Percentiles rank a stretch among this genome's conserved stretches.
Evolutionary conservation across 2,113 vertebrate species (phyloP).

Genomic region (Echinops telfairi): DNA sequence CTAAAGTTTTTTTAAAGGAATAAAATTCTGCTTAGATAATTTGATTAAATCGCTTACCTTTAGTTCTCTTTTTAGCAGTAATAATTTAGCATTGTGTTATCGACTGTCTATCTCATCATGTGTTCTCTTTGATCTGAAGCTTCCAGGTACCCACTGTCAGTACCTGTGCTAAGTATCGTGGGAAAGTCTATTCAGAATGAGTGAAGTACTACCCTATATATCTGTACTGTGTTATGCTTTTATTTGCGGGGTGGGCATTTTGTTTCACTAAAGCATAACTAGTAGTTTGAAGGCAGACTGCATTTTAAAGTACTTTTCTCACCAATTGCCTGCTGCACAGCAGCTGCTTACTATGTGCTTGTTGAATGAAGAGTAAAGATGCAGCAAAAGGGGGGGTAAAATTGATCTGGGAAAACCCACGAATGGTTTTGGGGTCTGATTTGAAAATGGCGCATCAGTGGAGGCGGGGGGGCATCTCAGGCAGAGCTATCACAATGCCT

Average conservation of each 20-base stretch:
- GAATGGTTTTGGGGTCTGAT: neutral
- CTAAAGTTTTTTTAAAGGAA: slow-evolving; percentile 18
- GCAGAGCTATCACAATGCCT: neutral
- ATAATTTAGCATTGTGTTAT: neutral
- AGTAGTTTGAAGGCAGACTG: neutral
- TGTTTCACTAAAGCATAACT: slow-evolving; percentile 20
- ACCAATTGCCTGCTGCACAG: neutral
- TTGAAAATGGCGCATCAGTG: neutral
- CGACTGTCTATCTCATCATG: neutral
- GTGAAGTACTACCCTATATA: slow-evolving; percentile 21
- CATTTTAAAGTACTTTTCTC: slow-evolving; percentile 15
- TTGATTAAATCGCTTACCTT: slow-evolving; percentile 18
- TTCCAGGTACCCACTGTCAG: neutral
- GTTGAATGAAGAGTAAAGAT: slow-evolving; percentile 21
- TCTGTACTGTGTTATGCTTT: neutral
- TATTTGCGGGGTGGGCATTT: slow-evolving; percentile 1
- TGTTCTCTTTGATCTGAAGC: neutral
- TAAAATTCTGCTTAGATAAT: slow-evolving; percentile 3
- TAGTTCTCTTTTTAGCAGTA: neutral
- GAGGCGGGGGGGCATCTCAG: neutral
- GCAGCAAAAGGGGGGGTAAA: neutral
- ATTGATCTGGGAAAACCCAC: neutral
- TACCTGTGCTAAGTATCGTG: neutral
- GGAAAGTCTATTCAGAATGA: slow-evolving; percentile 38
- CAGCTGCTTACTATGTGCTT: slow-evolving; percentile 14